Evolutionary conservation across 2,113 vertebrate genomes (phyloP).

Genomic region (Propithecus coquereli): DNA sequence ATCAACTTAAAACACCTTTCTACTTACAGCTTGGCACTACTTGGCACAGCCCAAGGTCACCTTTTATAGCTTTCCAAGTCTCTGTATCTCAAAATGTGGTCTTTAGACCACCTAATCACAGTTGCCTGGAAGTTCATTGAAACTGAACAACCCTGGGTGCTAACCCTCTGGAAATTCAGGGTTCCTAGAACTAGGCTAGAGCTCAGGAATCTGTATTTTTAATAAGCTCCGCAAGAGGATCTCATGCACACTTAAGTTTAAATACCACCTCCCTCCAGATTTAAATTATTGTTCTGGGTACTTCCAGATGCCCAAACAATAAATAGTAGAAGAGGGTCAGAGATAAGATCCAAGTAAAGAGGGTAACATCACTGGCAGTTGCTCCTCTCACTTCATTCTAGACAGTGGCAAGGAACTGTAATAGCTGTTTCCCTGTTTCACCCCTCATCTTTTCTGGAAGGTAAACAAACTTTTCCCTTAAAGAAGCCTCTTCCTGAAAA

Average conservation of each 20-base stretch:
- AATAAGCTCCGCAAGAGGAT: neutral
- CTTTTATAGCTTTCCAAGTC: neutral
- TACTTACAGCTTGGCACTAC: neutral
- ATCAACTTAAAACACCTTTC: neutral
- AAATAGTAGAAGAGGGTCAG: neutral
- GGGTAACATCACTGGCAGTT: too few relatives aligned
- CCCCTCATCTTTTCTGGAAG: constrained; percentile 23
- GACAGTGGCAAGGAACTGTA: neutral
- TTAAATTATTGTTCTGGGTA: neutral
- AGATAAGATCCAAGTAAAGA: neutral
- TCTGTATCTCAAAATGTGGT: neutral
- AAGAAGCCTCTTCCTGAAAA: constrained; percentile 20
- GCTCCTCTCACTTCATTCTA: neutral
- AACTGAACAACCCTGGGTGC: neutral
- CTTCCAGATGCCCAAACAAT: neutral
- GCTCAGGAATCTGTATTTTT: constrained; percentile 15
- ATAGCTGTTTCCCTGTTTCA: neutral
- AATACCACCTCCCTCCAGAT: neutral
- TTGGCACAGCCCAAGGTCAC: neutral
- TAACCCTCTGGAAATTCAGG: neutral
- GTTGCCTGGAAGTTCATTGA: neutral
- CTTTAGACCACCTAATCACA: neutral
- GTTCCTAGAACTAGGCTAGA: neutral
- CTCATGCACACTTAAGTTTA: neutral
- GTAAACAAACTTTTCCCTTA: neutral